A percentile compares a stretch with the other conserved stretches of the same genome.
phyloP scores from a whole-genome alignment of 2,113 vertebrate genomes.

The Dipodomys stephensi region DNA sequence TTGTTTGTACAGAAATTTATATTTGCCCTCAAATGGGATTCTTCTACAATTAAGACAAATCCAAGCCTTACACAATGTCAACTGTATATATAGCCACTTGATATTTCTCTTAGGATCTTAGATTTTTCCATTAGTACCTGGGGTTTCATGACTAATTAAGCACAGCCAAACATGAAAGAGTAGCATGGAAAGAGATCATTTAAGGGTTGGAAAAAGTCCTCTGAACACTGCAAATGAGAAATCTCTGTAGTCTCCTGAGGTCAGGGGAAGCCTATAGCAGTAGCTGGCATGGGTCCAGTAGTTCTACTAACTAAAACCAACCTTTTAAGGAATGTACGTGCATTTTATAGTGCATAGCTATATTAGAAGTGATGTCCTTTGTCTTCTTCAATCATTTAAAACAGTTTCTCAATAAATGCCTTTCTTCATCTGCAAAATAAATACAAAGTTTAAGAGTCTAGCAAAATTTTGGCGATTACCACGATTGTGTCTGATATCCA shows the following conservation, averaged over 20 bases:
- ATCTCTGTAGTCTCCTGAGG: not conserved
- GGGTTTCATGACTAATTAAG: not conserved
- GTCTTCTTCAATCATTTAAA: conserved; percentile 33
- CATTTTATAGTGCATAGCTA: not conserved
- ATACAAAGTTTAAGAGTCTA: not conserved
- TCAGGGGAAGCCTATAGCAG: not conserved
- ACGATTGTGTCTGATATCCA: not conserved
- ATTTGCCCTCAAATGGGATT: not conserved
- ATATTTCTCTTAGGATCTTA: not conserved
- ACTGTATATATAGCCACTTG: not conserved
- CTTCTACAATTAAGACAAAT: conserved; percentile 31
- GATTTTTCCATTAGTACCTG: not conserved
- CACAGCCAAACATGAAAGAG: not conserved
- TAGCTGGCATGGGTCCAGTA: not conserved
- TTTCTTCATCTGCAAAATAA: not conserved
- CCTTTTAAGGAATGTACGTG: not conserved
- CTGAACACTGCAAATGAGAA: not conserved
- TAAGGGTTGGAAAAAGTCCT: not conserved
- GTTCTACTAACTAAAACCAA: not conserved
- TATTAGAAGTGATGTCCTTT: not conserved
- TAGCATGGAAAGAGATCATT: not conserved
- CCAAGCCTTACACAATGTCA: not conserved
- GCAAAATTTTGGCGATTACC: not conserved
- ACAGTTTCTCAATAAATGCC: not conserved
- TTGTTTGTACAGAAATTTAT: not conserved